Evolutionary conservation across 2,797 vertebrate genomes (phyloP).

Genomic region (Sebastes vulpes): DNA sequence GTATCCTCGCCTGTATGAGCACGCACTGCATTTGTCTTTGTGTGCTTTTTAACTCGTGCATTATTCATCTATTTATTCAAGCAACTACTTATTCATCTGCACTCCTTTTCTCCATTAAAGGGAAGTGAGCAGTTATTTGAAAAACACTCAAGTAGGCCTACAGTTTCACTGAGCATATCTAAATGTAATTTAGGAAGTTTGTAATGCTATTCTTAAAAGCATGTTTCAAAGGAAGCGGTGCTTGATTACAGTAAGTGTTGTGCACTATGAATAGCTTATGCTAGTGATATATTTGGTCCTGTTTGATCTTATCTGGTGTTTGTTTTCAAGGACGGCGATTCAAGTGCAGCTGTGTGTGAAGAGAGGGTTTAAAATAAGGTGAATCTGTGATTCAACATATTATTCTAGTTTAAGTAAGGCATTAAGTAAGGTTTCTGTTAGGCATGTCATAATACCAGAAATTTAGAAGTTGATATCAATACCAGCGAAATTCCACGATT

Average conservation of each 20-base stretch:
- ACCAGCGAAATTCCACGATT: not conserved
- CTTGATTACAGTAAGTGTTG: constrained; percentile 21
- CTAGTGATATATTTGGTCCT: constrained; percentile 2
- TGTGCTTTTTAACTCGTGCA: constrained; percentile 57
- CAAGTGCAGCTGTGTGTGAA: not conserved
- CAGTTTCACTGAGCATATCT: constrained; percentile 40
- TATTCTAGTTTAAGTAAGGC: not conserved
- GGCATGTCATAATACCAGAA: not conserved
- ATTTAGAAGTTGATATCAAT: not conserved
- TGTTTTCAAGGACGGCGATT: not conserved
- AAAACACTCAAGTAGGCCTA: constrained; percentile 18
- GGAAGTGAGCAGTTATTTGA: constrained; percentile 38
- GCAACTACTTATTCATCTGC: constrained; percentile 46
- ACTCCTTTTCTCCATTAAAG: constrained; percentile 42
- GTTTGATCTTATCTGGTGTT: constrained; percentile 23
- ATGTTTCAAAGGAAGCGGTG: not conserved
- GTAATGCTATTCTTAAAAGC: constrained; percentile 27
- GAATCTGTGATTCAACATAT: not conserved
- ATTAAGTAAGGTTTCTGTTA: not conserved
- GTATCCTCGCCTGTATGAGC: constrained; percentile 13
- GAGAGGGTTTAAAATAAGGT: not conserved
- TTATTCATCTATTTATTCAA: constrained; percentile 77
- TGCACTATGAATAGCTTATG: constrained; percentile 6
- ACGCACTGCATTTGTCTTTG: constrained; percentile 49
- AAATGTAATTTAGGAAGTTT: constrained; percentile 54